A percentile compares a stretch with the other conserved stretches of the same genome.
These are phyloP conservation scores for Silurus asotus DNA, from an alignment of 2,113 vertebrate species.

Conservation along the genomic window DNA sequence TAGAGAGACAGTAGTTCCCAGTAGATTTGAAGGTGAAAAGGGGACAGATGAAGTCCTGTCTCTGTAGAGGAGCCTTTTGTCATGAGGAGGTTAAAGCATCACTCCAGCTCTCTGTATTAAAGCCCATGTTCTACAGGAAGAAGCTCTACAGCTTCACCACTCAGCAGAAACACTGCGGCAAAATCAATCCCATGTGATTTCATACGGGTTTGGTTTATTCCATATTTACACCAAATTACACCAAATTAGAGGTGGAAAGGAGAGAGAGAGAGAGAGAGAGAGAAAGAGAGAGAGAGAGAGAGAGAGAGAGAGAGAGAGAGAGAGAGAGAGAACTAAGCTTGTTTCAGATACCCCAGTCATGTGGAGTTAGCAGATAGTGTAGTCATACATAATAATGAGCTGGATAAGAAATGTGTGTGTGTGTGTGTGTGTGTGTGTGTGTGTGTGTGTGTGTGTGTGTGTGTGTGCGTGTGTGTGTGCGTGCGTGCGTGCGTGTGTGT, in stretches of 20 bases:
- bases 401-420: constrained; percentile 20
- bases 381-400: constrained; percentile 43
- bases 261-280: neutral
- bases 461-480: constrained; percentile 8
- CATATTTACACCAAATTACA: constrained; percentile 18
- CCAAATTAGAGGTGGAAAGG: neutral
- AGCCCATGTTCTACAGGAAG: neutral
- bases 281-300: neutral
- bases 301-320: neutral
- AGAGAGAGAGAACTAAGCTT: constrained; percentile 6
- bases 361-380: constrained; percentile 25
- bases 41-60: too few species aligned
- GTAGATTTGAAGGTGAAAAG: too few species aligned
- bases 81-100: neutral
- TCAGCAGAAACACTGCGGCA: constrained; percentile 22
- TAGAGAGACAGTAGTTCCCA: too few species aligned
- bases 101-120: neutral
- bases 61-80: neutral
- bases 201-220: neutral
- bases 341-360: constrained; percentile 36
- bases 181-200: constrained; percentile 36
- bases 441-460: neutral
- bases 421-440: constrained; percentile 3
- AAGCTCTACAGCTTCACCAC: constrained; percentile 23
- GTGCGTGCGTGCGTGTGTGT: constrained; percentile 3